These are phyloP conservation scores for Lepidurus packardi DNA, from an alignment of 1,140 invertebrate genomes.

Conservation along the genomic window DNA sequence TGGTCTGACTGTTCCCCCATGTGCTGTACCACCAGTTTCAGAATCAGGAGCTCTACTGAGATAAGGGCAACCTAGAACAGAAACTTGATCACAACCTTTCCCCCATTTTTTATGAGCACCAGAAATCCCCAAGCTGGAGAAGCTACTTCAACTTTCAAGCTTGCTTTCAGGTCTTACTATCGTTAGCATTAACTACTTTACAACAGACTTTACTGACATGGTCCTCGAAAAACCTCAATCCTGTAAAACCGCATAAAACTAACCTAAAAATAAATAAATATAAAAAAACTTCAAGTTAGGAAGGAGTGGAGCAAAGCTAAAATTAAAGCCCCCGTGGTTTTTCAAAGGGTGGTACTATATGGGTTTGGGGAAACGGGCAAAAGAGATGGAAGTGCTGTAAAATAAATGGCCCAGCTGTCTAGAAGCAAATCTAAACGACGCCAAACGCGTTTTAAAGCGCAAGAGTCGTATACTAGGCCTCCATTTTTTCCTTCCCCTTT, in stretches of 20 bases:
- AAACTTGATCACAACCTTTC: slow-evolving; percentile 11
- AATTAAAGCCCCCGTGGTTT: not conserved
- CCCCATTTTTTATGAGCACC: not conserved
- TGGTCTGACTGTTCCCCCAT: not conserved
- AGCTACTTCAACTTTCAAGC: not conserved
- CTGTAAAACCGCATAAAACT: not conserved
- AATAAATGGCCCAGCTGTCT: slow-evolving; percentile 15
- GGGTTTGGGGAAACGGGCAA: not conserved
- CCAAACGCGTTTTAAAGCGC: not conserved
- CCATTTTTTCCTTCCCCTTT: not conserved
- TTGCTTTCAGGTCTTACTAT: not conserved
- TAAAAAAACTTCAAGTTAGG: not conserved
- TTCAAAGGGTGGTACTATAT: not conserved
- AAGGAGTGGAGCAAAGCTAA: not conserved
- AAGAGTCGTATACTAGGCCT: not conserved
- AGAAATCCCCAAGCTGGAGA: not conserved
- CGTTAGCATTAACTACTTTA: slow-evolving; percentile 6
- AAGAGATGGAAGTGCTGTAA: not conserved
- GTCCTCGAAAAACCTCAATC: not conserved
- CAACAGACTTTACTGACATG: not conserved
- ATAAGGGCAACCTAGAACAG: slow-evolving; percentile 12
- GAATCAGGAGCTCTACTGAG: not conserved
- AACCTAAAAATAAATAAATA: not conserved
- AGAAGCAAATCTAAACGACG: slow-evolving; percentile 9
- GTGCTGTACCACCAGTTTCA: not conserved